These are phyloP conservation scores for Caradrina kadenii DNA, from an alignment of 2,888 invertebrate species.

Conservation along the genomic window DNA sequence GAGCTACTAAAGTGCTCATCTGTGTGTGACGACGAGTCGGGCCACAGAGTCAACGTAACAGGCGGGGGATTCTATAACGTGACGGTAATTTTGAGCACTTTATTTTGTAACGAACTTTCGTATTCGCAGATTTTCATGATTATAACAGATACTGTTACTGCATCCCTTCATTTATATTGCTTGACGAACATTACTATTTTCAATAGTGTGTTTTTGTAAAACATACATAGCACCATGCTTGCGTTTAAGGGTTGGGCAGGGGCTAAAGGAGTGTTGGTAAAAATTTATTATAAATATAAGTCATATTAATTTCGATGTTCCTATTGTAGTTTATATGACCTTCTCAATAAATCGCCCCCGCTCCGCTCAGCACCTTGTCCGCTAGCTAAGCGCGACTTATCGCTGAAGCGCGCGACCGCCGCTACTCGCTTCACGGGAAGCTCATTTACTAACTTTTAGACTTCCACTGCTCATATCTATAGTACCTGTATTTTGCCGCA, in stretches of 20 bases:
- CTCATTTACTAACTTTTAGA: slow-evolving; percentile 48
- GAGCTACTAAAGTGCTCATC: slow-evolving; percentile 13
- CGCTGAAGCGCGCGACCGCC: slow-evolving; percentile 20
- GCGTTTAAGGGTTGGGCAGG: no score
- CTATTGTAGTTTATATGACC: no score
- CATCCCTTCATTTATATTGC: no score
- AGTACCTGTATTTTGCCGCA: neutral
- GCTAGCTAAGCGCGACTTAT: neutral
- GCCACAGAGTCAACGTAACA: neutral
- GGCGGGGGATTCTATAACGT: neutral
- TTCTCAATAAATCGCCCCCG: neutral
- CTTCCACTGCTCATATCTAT: slow-evolving; percentile 19
- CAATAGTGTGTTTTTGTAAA: no score
- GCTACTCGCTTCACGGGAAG: slow-evolving; percentile 40
- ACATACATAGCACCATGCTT: no score
- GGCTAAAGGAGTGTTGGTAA: no score
- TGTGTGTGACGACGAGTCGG: slow-evolving; percentile 17
- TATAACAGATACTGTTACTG: no score
- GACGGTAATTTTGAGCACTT: neutral
- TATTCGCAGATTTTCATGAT: no score
- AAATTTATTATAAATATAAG: no score
- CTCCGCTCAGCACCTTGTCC: neutral
- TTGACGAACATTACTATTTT: no score
- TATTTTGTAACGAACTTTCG: neutral
- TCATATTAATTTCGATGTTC: no score